Evolutionary conservation across 2,113 vertebrate species (phyloP), one percentile per base, ranked within the genome.

Genomic region (Varanus salvator): DNA sequence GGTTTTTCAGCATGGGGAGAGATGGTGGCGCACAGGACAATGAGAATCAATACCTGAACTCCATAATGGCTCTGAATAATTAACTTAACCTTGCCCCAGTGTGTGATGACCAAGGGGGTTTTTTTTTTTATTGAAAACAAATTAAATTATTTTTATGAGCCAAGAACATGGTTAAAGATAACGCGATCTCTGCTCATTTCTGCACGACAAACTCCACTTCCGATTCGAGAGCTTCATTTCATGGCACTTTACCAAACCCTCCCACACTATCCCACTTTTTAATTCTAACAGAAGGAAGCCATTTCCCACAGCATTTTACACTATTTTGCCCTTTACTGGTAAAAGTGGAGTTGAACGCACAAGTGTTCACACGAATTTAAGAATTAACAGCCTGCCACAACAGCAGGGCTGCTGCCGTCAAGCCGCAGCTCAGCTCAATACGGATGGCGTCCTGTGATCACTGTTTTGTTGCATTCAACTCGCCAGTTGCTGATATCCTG

Each of bases 371-470:
- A 81, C 0, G 34, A 1, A 5, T 74, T 80, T 34, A 21, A 74
- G 12, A 91, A 92, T 90, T 85, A 93, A 48, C 68, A 84, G 71
- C 57, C 89, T 92, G 57, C 44, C 74, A 31, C 48, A 66, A 25
- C 12, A 3, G 80, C 88, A 89, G 81, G n/a, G 14, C 89, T 88
- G 74, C 66, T 93, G 76, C 80, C 85, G 50, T 85, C 68, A 91
- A 94, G 90, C 82, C 85, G 69, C 50, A 90, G 86, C 34, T 90
- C 88, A 91, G 86, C 76, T 91, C 72, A 57, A 75, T 14, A 89
- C 23, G 25, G 25, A 64, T 4, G 15, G 27, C 17, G 50, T 85
- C 34, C 82, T 83, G 71, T 54, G 88, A 69, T 0, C 60, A 6
- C 25, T 87, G 64, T 68, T 80, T 44, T 0, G n/a, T 75, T 50